phyloP scores from a whole-genome alignment of 2,797 vertebrate genomes.

The Notoglanidium macrostoma region DNA sequence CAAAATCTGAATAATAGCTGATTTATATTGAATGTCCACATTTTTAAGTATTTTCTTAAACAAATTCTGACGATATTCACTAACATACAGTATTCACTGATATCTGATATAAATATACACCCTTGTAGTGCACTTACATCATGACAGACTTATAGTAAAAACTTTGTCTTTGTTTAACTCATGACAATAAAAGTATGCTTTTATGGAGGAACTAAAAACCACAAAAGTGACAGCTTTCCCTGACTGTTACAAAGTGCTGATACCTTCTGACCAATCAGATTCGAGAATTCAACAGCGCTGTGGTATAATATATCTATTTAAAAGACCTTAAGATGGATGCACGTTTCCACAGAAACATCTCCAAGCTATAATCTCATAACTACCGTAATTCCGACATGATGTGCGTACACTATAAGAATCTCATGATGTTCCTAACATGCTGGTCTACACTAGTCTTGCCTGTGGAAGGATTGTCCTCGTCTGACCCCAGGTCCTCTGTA shows the following conservation, averaged over 20 bases:
- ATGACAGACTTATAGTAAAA: background rate
- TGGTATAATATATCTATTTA: background rate
- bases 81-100: background rate
- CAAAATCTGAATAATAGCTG: background rate
- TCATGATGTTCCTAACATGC: background rate
- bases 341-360: background rate
- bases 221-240: background rate
- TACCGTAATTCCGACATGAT: background rate
- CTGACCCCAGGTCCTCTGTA: conserved; percentile 72
- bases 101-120: background rate
- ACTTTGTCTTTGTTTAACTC: background rate
- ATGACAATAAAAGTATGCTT: background rate
- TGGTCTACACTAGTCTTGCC: conserved; percentile 57
- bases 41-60: background rate
- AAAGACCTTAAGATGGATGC: background rate
- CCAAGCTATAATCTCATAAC: background rate
- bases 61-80: background rate
- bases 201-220: background rate
- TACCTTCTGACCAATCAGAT: background rate
- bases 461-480: conserved; percentile 70
- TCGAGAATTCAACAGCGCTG: background rate
- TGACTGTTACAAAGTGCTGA: background rate
- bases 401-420: too few species aligned
- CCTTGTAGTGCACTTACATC: background rate
- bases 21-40: background rate